These are phyloP conservation scores for Myrmecobius fasciatus DNA, from an alignment of 2,113 vertebrate genomes.

Conservation along the genomic window DNA sequence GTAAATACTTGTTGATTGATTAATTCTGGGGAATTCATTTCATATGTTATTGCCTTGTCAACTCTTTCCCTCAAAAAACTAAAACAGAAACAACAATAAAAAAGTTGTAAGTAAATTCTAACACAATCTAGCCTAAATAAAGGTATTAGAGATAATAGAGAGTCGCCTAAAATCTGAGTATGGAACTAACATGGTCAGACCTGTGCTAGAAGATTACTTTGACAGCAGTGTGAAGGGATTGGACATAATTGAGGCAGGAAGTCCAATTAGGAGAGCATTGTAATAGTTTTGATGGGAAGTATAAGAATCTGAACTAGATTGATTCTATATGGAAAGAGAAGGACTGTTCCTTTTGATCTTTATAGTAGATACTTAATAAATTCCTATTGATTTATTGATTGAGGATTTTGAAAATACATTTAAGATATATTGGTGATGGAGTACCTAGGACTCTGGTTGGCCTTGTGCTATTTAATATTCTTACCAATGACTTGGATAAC, in stretches of 20 bases:
- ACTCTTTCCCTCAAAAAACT: constrained; percentile 10
- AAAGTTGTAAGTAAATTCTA: constrained; percentile 2
- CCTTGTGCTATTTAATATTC: neutral
- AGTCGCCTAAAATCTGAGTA: neutral
- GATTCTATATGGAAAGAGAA: neutral
- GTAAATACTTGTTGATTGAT: neutral
- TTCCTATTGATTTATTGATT: neutral
- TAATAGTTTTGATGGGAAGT: neutral
- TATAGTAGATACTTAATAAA: neutral
- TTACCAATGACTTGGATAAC: neutral
- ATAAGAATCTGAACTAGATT: neutral
- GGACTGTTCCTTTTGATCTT: neutral
- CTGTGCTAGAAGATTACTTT: neutral
- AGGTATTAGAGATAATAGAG: neutral
- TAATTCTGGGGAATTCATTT: neutral
- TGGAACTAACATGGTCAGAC: neutral
- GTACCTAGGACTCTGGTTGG: neutral
- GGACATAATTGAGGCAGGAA: neutral
- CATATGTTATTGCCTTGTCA: neutral
- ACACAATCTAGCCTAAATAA: neutral
- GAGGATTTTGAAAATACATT: neutral
- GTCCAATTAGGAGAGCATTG: neutral
- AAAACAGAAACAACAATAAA: constrained; percentile 12
- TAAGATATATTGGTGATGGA: neutral
- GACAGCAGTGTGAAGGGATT: neutral